These are phyloP conservation scores for Fragum whitleyi DNA, from an alignment of 2,888 invertebrate species.

Conservation along the genomic window DNA sequence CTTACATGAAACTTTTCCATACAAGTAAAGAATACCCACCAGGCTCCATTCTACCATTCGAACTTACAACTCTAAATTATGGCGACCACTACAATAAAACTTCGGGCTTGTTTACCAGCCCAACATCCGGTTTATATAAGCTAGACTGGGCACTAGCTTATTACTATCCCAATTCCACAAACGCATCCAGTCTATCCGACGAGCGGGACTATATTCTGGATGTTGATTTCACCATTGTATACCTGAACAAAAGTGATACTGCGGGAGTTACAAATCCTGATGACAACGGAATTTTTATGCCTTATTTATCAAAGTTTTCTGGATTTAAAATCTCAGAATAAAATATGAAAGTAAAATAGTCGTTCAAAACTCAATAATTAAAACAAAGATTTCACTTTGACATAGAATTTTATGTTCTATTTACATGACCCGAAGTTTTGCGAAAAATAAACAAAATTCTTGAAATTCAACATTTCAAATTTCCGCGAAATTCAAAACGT, in stretches of 20 bases:
- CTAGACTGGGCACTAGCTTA: constrained; percentile 19
- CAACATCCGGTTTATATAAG: constrained; percentile 15
- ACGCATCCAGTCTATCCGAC: not conserved
- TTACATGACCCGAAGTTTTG: no score
- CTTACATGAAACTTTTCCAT: constrained; percentile 8
- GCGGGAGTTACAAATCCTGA: constrained; percentile 14
- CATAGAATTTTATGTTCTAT: no score
- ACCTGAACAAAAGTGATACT: constrained; percentile 8
- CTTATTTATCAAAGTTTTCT: constrained; percentile 16
- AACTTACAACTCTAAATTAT: not conserved
- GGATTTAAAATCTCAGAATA: constrained; percentile 1
- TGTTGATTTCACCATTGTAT: constrained; percentile 6
- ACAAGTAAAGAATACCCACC: constrained; percentile 14
- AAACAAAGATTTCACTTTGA: no score
- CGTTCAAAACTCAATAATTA: no score
- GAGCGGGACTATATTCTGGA: not conserved
- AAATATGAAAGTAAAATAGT: not conserved
- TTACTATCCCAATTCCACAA: not conserved
- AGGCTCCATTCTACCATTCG: constrained; percentile 16
- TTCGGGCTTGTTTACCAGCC: constrained; percentile 7
- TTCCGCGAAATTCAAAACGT: no score
- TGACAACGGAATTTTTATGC: constrained; percentile 13
- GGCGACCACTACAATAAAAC: constrained; percentile 8
- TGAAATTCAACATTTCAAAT: no score
- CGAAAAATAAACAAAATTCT: no score